phyloP scores from a whole-genome alignment of 2,888 invertebrate genomes.

The Matsumyia berberina region DNA sequence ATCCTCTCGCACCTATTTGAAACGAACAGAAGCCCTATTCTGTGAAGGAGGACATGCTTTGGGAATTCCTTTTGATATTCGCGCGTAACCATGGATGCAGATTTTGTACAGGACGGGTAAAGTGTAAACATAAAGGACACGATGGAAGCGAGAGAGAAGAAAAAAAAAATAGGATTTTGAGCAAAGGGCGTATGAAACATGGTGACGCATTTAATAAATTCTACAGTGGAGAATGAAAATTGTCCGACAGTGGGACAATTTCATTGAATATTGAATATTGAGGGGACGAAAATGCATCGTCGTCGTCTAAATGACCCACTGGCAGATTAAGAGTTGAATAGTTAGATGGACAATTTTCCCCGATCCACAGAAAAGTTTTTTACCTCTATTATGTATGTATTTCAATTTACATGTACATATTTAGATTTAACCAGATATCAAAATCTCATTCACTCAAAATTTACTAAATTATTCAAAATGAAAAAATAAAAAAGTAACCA shows the following conservation, averaged over 20 bases:
- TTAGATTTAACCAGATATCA: too few relatives aligned
- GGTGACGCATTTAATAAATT: constrained; percentile 31
- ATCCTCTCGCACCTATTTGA: background rate
- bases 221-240: background rate
- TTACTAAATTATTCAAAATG: too few relatives aligned
- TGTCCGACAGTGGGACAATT: background rate
- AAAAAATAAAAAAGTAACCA: too few relatives aligned
- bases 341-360: too few relatives aligned
- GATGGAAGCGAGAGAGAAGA: constrained; percentile 17
- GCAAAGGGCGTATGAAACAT: constrained; percentile 23
- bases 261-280: too few relatives aligned
- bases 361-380: too few relatives aligned
- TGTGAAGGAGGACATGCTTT: constrained; percentile 17
- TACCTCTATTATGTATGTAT: too few relatives aligned
- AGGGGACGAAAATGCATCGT: too few relatives aligned
- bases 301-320: too few relatives aligned
- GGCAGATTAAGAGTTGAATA: too few relatives aligned
- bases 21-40: background rate
- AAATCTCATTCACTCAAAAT: too few relatives aligned
- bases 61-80: constrained; percentile 59
- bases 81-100: constrained; percentile 64
- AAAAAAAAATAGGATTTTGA: background rate
- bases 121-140: constrained; percentile 64
- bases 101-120: constrained; percentile 47
- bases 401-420: too few relatives aligned